phyloP scores from a whole-genome alignment of 2,888 invertebrate genomes.

The Lydus trimaculatus region DNA sequence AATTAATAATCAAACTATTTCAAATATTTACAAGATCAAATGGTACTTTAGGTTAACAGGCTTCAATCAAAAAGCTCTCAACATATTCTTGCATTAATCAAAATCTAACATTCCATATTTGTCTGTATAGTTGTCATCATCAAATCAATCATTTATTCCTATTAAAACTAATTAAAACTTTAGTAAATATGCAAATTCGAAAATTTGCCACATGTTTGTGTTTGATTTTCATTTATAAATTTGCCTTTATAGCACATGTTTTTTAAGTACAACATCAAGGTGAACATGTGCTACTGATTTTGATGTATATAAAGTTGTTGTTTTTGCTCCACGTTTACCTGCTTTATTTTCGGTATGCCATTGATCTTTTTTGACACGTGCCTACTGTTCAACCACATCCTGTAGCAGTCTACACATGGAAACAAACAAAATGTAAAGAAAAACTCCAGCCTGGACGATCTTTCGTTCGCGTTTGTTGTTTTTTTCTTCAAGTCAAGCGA shows the following conservation, averaged over 20 bases:
- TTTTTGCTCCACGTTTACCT: conserved; percentile 18
- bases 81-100: background rate
- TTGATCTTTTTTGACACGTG: conserved; percentile 22
- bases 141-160: background rate
- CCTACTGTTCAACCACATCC: background rate
- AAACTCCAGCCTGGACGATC: background rate
- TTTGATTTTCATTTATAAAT: background rate
- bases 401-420: background rate
- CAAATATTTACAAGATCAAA: background rate
- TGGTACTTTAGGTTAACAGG: background rate
- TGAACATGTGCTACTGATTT: conserved; percentile 34
- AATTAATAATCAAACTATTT: background rate
- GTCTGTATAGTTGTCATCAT: background rate
- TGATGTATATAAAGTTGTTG: conserved; percentile 31
- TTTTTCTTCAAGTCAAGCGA: background rate
- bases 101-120: background rate
- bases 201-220: background rate
- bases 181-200: background rate
- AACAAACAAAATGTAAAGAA: background rate
- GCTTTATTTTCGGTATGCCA: background rate
- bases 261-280: conserved; percentile 20
- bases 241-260: background rate
- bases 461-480: background rate
- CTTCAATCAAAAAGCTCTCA: background rate
- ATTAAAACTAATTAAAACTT: background rate